Evolutionary conservation across 1,140 invertebrate genomes (phyloP).

Genomic region (Daktulosphaira vitifoliae): DNA sequence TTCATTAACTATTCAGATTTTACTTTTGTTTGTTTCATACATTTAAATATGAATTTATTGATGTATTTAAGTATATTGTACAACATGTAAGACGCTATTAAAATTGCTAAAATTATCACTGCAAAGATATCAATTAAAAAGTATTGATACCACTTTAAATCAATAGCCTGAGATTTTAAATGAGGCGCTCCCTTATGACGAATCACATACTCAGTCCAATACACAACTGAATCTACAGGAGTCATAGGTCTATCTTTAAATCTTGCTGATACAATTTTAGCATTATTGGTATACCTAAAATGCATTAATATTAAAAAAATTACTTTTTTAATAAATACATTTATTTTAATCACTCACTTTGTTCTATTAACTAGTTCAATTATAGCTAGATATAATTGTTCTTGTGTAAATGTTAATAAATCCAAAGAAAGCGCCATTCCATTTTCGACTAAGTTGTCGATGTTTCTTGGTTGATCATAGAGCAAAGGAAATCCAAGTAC

Average conservation of each 20-base stretch:
- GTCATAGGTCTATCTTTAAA: slow-evolving; percentile 42
- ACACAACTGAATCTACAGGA: slow-evolving; percentile 48
- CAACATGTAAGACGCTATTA: too few species aligned
- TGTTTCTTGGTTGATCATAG: slow-evolving; percentile 51
- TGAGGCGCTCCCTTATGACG: slow-evolving; percentile 43
- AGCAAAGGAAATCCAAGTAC: slow-evolving; percentile 58
- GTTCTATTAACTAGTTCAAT: neutral
- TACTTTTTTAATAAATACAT: neutral
- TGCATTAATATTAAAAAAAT: slow-evolving; percentile 34
- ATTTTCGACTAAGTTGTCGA: slow-evolving; percentile 38
- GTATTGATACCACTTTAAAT: slow-evolving; percentile 34
- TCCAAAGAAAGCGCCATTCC: slow-evolving; percentile 42
- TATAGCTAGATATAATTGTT: slow-evolving; percentile 6
- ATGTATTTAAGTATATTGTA: too few species aligned
- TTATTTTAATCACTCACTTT: neutral
- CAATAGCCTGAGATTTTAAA: slow-evolving; percentile 21
- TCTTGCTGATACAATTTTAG: slow-evolving; percentile 8
- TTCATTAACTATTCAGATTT: too few species aligned
- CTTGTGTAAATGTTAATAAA: slow-evolving; percentile 41
- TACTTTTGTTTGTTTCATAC: too few species aligned
- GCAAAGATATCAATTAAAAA: slow-evolving; percentile 35
- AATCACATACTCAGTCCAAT: slow-evolving; percentile 51
- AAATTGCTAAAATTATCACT: neutral
- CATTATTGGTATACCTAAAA: slow-evolving; percentile 34
- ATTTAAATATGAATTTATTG: too few species aligned